Evolutionary conservation across 1,140 invertebrate genomes (phyloP), one percentile per base, ranked within the genome.

Genomic region (Drosophila ironensis): DNA sequence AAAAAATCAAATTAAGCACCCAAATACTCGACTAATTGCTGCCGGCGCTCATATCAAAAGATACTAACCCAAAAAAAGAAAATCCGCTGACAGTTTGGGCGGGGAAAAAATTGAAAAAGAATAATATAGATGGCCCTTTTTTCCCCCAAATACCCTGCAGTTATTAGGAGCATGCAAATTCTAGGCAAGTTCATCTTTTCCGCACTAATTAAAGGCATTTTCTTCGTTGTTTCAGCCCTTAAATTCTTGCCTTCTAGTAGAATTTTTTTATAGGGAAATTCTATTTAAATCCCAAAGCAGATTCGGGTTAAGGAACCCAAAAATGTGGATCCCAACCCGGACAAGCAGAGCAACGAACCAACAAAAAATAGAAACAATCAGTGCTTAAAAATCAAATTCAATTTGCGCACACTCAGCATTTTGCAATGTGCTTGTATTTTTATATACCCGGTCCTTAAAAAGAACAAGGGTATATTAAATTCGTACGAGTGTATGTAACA

Each of bases 341-440:
- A 28, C 28, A n/a, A 50, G 41, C 70, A 56, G 72, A 86, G 86
- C 78, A 82, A n/a, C n/a, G n/a, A n/a, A n/a, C n/a, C n/a, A n/a
- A n/a, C n/a, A n/a, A n/a, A n/a, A n/a, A n/a, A 82, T 82, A 86
- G 78, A 82, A 82, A 80, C 78, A 82, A 82, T 82, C 78, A 82
- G 80, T 78, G 78, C 78, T 86, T 78, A 86, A 82, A 82, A 82
- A 82, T 82, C 78, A 82, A 86, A 82, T 82, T 82, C 78, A 82
- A 82, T 82, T 82, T 82, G 68, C 78, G 80, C 78, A 84, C 73
- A 82, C 86, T 82, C 78, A 82, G 78, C 78, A 82, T 84, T 73
- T 86, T 86, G 57, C 51, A 48, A 37, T 67, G 66, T 57, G 52
- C 67, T 71, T 70, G 72, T 70, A 25, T 41, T n/a, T n/a, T n/a